phyloP scores from a whole-genome alignment of 2,113 vertebrate species.

The Notothenia coriiceps region DNA sequence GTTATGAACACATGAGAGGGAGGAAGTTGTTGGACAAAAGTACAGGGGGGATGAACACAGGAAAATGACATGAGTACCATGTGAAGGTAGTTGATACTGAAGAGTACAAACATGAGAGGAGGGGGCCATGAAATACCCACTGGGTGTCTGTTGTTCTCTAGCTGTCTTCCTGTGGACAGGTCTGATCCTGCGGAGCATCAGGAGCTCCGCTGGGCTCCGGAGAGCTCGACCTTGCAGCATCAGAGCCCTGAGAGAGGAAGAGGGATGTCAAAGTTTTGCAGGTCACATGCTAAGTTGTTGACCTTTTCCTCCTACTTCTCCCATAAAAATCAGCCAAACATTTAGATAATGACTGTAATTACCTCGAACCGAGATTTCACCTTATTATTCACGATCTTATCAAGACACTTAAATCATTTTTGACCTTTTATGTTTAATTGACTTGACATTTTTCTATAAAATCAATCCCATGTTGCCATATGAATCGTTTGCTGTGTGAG shows the following conservation, averaged over 20 bases:
- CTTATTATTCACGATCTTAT: conserved; percentile 64
- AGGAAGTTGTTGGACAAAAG: conserved; percentile 1
- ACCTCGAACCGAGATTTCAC: conserved; percentile 20
- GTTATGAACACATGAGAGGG: neutral
- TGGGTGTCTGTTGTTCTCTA: conserved; percentile 62
- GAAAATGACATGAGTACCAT: neutral
- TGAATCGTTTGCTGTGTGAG: conserved; percentile 13
- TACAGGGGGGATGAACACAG: conserved; percentile 5
- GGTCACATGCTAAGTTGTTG: neutral
- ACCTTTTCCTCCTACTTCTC: neutral
- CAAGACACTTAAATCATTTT: conserved; percentile 51
- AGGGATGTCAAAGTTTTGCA: conserved; percentile 6
- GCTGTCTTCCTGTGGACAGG: conserved; percentile 74
- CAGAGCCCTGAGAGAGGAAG: conserved; percentile 48
- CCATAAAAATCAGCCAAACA: conserved; percentile 15
- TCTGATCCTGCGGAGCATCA: conserved; percentile 60
- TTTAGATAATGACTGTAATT: conserved; percentile 41
- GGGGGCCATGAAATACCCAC: conserved; percentile 43
- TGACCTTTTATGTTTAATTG: conserved; percentile 66
- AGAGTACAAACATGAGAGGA: conserved; percentile 13
- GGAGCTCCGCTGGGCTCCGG: conserved; percentile 36
- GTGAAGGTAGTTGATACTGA: conserved; percentile 1
- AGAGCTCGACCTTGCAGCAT: conserved; percentile 47
- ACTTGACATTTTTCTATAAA: conserved; percentile 61
- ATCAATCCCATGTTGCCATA: conserved; percentile 17